These are phyloP conservation scores for Agrotis puta DNA, from an alignment of 2,888 invertebrate species.

Conservation along the genomic window DNA sequence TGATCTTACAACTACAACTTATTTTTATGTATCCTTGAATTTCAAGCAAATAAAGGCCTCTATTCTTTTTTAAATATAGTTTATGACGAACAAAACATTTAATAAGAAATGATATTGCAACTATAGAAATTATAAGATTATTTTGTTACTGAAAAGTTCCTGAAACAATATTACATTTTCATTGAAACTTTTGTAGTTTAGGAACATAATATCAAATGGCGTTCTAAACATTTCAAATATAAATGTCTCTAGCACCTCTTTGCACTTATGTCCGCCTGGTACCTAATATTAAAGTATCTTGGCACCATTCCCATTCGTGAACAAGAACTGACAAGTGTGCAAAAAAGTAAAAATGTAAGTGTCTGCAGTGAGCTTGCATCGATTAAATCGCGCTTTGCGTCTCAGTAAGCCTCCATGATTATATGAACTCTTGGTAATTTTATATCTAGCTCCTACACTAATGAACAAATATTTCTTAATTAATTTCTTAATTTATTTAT, in stretches of 20 bases:
- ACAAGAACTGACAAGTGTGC: constrained; percentile 19
- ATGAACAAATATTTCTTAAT: too few relatives aligned
- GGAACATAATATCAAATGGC: not conserved
- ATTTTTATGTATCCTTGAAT: too few relatives aligned
- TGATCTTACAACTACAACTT: not conserved
- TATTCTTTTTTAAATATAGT: too few relatives aligned
- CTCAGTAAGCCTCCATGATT: not conserved
- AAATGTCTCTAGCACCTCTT: not conserved
- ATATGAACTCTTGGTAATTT: constrained; percentile 4
- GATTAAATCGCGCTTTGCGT: constrained; percentile 4
- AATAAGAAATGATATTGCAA: not conserved
- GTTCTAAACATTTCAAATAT: not conserved
- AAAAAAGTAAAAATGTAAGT: constrained; percentile 19
- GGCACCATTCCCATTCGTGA: constrained; percentile 29
- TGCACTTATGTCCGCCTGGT: constrained; percentile 18
- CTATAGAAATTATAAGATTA: too few relatives aligned
- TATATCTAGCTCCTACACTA: too few relatives aligned
- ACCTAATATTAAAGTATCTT: constrained; percentile 17
- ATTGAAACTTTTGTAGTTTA: too few relatives aligned
- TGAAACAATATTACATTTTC: not conserved
- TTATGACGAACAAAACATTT: not conserved
- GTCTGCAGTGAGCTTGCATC: not conserved
- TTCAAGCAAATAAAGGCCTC: too few relatives aligned
- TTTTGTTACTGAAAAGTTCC: too few relatives aligned
- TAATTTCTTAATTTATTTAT: too few relatives aligned